A percentile compares a stretch with the other conserved stretches of the same genome.
Conservation (phyloP, 2,797 vertebrate genomes). For the Acrocephalus scirpaceus region DNA sequence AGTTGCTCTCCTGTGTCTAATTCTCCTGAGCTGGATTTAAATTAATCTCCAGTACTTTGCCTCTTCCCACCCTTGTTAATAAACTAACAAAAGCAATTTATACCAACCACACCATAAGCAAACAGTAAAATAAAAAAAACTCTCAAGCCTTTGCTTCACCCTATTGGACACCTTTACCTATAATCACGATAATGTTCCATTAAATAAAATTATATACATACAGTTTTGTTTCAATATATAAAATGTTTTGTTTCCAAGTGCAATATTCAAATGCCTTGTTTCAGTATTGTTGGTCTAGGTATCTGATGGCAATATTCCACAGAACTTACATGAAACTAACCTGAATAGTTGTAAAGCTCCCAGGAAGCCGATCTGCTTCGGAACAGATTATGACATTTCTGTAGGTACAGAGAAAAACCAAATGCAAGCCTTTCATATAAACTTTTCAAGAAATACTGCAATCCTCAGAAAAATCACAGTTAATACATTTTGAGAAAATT, state of each 20-base stretch:
- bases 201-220: background rate
- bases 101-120: background rate
- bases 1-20: constrained; percentile 43
- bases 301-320: background rate
- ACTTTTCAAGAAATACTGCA: background rate
- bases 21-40: constrained; percentile 49
- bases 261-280: background rate
- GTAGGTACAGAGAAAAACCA: background rate
- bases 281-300: background rate
- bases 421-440: background rate
- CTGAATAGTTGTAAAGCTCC: background rate
- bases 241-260: background rate
- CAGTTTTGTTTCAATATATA: background rate
- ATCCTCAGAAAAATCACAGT: background rate
- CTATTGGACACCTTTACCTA: background rate
- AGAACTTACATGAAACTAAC: background rate
- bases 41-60: constrained; percentile 7
- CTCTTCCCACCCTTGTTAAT: background rate
- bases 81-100: constrained; percentile 46
- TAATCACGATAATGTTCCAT: background rate
- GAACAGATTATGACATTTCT: background rate
- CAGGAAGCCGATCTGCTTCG: background rate
- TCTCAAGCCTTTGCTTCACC: background rate
- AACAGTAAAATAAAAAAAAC: constrained; percentile 41
- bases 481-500: background rate